Conservation (phyloP, 2,113 vertebrate genomes). For the Stegostoma tigrinum region DNA sequence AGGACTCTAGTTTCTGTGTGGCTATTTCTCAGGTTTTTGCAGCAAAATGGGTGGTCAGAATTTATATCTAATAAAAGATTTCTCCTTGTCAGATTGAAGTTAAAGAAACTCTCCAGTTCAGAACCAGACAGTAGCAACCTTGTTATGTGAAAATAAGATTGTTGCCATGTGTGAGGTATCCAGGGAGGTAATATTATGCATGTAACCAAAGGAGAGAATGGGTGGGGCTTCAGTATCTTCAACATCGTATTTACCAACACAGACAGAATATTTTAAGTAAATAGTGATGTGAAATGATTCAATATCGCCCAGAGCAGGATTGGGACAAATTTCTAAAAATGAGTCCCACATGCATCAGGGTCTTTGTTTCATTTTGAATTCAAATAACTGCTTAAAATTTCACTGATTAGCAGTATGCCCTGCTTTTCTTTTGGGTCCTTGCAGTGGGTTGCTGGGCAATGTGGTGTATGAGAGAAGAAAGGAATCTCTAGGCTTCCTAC, state of each 20-base stretch:
- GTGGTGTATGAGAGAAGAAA: not conserved
- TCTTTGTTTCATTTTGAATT: not conserved
- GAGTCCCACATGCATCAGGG: not conserved
- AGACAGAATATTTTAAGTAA: not conserved
- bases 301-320: not conserved
- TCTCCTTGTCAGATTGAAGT: not conserved
- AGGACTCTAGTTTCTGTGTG: not conserved
- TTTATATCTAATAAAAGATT: not conserved
- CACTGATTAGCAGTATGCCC: not conserved
- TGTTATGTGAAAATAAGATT: not conserved
- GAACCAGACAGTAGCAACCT: not conserved
- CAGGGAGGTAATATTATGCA: not conserved
- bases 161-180: not conserved
- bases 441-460: constrained; percentile 26
- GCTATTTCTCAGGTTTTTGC: not conserved
- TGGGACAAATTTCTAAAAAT: not conserved
- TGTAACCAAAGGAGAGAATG: not conserved
- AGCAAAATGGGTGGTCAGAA: not conserved
- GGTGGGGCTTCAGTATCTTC: not conserved
- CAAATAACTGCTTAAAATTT: not conserved
- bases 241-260: no score
- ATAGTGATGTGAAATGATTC: not conserved
- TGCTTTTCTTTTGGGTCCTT: not conserved
- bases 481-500: not conserved
- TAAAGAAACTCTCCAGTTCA: not conserved